Evolutionary conservation across 2,113 vertebrate species (phyloP).

Genomic region (Mugil cephalus): DNA sequence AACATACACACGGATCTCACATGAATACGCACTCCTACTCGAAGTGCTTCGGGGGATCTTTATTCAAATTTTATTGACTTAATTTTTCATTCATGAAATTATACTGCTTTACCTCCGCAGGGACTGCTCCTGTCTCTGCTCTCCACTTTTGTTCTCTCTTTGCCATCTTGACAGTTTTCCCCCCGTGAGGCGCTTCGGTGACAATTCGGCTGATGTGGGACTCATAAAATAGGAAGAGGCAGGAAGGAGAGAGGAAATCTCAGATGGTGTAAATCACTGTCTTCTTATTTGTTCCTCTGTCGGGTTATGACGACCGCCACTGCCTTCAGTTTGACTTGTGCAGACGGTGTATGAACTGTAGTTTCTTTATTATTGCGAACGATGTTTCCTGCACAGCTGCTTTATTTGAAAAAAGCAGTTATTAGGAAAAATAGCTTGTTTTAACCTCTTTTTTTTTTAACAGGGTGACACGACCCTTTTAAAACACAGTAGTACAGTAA

Average conservation of each 20-base stretch:
- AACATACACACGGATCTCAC: constrained; percentile 16
- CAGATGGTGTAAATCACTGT: constrained; percentile 16
- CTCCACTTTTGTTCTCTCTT: constrained; percentile 20
- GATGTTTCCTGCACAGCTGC: neutral
- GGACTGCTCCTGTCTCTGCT: constrained; percentile 10
- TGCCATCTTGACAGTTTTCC: constrained; percentile 41
- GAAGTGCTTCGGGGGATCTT: constrained; percentile 31
- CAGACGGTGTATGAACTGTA: neutral
- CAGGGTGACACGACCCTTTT: constrained; percentile 7
- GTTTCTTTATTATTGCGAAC: neutral
- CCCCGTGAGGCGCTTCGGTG: constrained; percentile 23
- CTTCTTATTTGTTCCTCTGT: constrained; percentile 17
- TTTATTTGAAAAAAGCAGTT: constrained; percentile 27
- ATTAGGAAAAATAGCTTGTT: neutral
- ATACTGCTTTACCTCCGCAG: constrained; percentile 7
- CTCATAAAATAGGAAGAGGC: constrained; percentile 13
- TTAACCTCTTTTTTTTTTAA: neutral
- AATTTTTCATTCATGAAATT: constrained; percentile 58
- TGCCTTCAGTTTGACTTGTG: constrained; percentile 2
- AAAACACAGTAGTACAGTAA: constrained; percentile 10
- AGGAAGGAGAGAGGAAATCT: constrained; percentile 17
- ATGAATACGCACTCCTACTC: constrained; percentile 10
- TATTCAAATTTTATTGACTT: constrained; percentile 57
- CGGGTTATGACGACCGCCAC: neutral
- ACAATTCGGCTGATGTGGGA: constrained; percentile 32